Base-by-base conservation (phyloP, 1,140 invertebrate species). In the Caenorhabditis remanei region DNA sequence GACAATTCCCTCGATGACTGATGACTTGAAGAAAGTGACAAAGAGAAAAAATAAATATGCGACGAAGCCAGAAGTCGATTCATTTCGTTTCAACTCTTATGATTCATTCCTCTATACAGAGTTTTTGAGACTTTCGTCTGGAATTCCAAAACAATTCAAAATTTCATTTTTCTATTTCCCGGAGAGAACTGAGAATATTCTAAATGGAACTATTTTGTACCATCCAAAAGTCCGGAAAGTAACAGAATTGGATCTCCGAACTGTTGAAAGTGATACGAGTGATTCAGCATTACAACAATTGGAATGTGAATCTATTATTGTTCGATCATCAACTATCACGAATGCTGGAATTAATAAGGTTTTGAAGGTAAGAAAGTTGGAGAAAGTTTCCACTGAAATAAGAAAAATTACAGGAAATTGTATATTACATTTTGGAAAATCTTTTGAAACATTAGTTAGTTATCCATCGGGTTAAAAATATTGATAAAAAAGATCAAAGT, bases 81-180 rank as follows among this genome's bases (percentile, higher is more conserved):
- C 9, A 19, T 75, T 75, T 75, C 67, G 67, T n/a, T 75, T 75
- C 67, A 75, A 75, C 43, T 75, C 67, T n/a, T 75, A 75, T n/a
- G 67, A 75, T n/a, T 75, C 41, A 19, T 75, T 48, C 16, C 41
- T 75, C 5, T 75, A 75, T 24, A 75, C 40, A 4, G 67, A 75
- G n/a, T 32, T 75, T n/a, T 46, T 75, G 43, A 75, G 43, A 46
- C 41, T 75, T 7, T 46, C 67, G 14, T 46, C 67, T n/a, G 67
- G 67, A 75, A 46, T 75, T 46, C 67, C 67, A n/a, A 75, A 75
- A n/a, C 14, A 16, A 46, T 7, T 75, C 19, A 43, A 75, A 75
- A 75, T 75, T 7, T 75, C 67, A n/a, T 75, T 75, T 48, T 75
- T 46, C n/a, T 75, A 43, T 46, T 75, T 19, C n/a, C 67, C 67